Base-by-base conservation (phyloP, 2,888 invertebrate genomes). In the Mystacides longicornis region DNA sequence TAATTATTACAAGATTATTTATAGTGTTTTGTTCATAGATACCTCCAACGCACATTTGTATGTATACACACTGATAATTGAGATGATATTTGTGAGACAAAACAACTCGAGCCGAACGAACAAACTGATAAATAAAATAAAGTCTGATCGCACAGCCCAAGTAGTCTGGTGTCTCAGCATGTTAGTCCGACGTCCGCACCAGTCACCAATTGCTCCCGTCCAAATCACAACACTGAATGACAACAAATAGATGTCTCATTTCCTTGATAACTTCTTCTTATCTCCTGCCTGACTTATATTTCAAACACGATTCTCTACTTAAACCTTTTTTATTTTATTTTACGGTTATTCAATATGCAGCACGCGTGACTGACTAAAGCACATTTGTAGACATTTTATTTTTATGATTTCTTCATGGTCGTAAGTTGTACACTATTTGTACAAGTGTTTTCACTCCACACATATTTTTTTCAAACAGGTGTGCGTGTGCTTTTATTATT, bases 91-190 rank as follows among this genome's bases (percentile, higher is more conserved):
- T 49, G 66, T 71, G 73, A 69, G 70, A 66, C 67, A 63, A 67
- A 65, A 66, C 75, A 73, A 77, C 77, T 72, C 77, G 77, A 77
- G 76, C 74, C 75, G 76, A 77, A 77, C 77, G 77, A 77, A 77
- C 77, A 77, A 77, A 77, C 77, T 77, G 71, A 67, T 61, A 64
- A 62, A 64, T 64, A 37, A n/a, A 14, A 56, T 62, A 64, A 57
- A 77, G 77, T 75, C 75, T 77, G 77, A 71, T 74, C 77, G 75
- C 68, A 67, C 77, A 75, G 77, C 76, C 77, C 77, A 75, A 77
- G 77, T 76, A 68, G 71, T 68, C 71, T 58, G 33, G 27, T 54
- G 55, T 22, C 55, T 54, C 55, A 22, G 16, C 16, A 11, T 43
- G 51, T 22, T 14, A n/a, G n/a, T n/a, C n/a, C n/a, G n/a, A n/a